Conservation (phyloP, 2,113 vertebrate genomes). For the Oreochromis spilurus region DNA sequence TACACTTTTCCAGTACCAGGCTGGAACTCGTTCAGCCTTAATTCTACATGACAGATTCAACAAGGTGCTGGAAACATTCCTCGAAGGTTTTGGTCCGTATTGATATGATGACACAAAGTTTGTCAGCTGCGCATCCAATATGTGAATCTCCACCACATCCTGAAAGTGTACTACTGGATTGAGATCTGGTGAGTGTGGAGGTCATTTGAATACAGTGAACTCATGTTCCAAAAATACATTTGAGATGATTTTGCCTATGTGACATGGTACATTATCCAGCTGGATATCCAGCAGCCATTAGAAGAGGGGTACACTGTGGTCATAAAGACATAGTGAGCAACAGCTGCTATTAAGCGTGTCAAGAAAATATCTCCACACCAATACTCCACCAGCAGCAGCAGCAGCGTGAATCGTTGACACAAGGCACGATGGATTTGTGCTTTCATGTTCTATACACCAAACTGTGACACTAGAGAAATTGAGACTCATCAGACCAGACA, state of each 20-base stretch:
- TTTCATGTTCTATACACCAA: neutral
- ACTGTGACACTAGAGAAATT: neutral
- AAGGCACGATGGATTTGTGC: neutral
- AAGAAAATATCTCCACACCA: neutral
- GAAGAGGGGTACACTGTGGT: neutral
- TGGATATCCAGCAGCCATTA: neutral
- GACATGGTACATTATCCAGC: neutral
- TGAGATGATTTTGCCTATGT: neutral
- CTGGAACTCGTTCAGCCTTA: neutral
- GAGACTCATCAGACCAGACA: neutral
- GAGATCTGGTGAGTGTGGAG: neutral
- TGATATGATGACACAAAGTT: neutral
- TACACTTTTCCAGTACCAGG: fast-evolving
- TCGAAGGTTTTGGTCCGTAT: fast-evolving
- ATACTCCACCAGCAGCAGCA: neutral
- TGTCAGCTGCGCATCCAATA: neutral
- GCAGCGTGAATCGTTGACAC: neutral
- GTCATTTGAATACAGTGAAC: neutral
- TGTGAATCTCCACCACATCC: neutral
- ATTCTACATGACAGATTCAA: neutral
- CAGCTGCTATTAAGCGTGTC: neutral
- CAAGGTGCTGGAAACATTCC: neutral
- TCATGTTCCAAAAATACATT: neutral
- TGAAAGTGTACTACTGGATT: neutral
- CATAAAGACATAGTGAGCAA: neutral